phyloP scores from a whole-genome alignment of 1,140 invertebrate genomes.

The Colletes latitarsis region DNA sequence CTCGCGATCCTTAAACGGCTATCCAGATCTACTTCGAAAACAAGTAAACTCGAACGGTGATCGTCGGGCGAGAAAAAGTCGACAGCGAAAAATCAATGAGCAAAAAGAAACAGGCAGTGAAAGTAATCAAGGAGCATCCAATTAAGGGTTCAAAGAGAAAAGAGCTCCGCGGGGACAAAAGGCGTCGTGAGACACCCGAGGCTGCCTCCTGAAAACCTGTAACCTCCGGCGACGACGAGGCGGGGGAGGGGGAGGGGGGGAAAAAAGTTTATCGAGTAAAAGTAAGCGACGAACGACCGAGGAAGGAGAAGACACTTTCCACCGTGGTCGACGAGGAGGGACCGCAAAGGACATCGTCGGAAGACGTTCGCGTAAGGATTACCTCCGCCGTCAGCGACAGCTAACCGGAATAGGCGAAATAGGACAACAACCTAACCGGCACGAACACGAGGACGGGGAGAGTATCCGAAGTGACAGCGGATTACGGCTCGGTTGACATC shows the following conservation, averaged over 20 bases:
- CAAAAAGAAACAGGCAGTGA: neutral
- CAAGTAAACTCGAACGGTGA: neutral
- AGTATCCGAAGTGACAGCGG: conserved; percentile 46
- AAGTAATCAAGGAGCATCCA: neutral
- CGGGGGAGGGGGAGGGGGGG: neutral
- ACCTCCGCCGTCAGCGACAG: neutral
- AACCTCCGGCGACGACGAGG: neutral
- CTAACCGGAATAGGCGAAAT: conserved; percentile 47
- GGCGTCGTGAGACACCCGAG: neutral
- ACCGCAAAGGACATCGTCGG: conserved; percentile 39
- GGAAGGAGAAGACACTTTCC: conserved; percentile 44
- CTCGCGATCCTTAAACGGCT: neutral
- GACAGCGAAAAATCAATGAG: neutral
- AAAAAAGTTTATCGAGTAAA: conserved; percentile 22
- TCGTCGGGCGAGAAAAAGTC: neutral
- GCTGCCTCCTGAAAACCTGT: neutral
- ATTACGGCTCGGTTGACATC: conserved; percentile 56
- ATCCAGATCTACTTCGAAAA: neutral
- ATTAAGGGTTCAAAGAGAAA: neutral
- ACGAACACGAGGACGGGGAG: neutral
- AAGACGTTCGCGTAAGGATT: conserved; percentile 19
- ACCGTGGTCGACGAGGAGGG: conserved; percentile 15
- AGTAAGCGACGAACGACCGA: conserved; percentile 9
- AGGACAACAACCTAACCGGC: conserved; percentile 36
- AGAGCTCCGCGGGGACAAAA: neutral